A percentile compares a stretch with the other conserved stretches of the same genome.
Evolutionary conservation across 1,140 invertebrate genomes (phyloP).

Genomic region (Pseudobourletiella spinata): DNA sequence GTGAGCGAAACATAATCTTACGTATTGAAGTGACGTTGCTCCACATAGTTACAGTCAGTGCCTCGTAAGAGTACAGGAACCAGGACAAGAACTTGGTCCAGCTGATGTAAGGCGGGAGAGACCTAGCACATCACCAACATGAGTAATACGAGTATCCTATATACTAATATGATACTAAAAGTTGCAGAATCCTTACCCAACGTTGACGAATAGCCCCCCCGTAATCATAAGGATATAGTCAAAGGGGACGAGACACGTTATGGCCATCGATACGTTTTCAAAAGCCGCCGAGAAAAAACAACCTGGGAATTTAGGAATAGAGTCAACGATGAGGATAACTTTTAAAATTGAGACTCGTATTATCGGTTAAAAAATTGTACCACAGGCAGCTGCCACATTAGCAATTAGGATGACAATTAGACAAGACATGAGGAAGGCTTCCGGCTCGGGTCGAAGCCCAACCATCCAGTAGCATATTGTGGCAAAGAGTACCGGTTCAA

Average conservation of each 20-base stretch:
- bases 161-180: background rate
- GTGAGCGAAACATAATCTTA: too few relatives aligned
- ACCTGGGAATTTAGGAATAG: too few relatives aligned
- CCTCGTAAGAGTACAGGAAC: constrained; percentile 86
- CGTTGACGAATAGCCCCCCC: constrained; percentile 70
- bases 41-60: constrained; percentile 72
- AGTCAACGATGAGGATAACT: constrained; percentile 25
- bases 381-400: constrained; percentile 73
- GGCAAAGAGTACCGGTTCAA: constrained; percentile 67
- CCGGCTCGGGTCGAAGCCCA: constrained; percentile 54
- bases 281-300: constrained; percentile 76
- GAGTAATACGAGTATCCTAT: background rate
- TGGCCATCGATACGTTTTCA: constrained; percentile 64
- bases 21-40: too few relatives aligned
- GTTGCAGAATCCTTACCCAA: constrained; percentile 51
- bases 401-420: constrained; percentile 60
- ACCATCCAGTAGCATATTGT: constrained; percentile 68
- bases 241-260: constrained; percentile 75
- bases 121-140: too few relatives aligned
- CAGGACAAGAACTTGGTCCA: constrained; percentile 87
- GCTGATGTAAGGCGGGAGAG: constrained; percentile 3
- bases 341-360: too few relatives aligned
- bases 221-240: constrained; percentile 81
- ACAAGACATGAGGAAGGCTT: constrained; percentile 59
- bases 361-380: constrained; percentile 47